Evolutionary conservation across 64 coral and sea anemone species (phyloP).

Genomic region (Stichodactyla helianthus): DNA sequence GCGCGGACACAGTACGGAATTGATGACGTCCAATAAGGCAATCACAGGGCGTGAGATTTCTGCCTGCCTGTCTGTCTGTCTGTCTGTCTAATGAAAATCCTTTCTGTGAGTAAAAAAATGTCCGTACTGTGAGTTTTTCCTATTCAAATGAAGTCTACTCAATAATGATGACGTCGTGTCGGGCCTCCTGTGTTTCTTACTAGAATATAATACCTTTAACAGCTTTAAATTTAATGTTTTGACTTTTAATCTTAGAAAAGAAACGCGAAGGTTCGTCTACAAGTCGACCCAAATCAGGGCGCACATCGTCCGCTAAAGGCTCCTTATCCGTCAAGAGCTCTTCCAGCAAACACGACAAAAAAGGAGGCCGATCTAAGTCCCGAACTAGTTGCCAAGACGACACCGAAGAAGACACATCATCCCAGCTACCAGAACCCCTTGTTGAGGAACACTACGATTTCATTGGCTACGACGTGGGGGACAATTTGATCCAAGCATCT

Average conservation of each 20-base stretch:
- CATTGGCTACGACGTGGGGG: conserved; percentile 93
- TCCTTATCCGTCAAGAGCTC: conserved; percentile 66
- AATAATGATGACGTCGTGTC: too few relatives aligned
- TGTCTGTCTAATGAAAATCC: too few relatives aligned
- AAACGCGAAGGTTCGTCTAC: conserved; percentile 74
- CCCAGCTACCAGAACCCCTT: conserved; percentile 15
- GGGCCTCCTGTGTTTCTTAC: too few relatives aligned
- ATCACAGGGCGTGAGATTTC: too few relatives aligned
- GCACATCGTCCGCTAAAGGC: conserved; percentile 67
- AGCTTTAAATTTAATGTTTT: neutral
- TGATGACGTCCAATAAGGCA: too few relatives aligned
- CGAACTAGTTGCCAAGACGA: conserved; percentile 45
- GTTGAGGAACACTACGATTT: conserved; percentile 64
- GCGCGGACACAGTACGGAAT: too few relatives aligned
- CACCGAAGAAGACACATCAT: conserved; percentile 32
- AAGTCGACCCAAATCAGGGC: conserved; percentile 58
- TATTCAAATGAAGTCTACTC: too few relatives aligned
- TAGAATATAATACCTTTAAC: too few relatives aligned
- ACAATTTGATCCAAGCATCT: conserved; percentile 84
- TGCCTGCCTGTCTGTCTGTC: too few relatives aligned
- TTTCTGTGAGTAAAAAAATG: too few relatives aligned
- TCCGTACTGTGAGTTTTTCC: too few relatives aligned
- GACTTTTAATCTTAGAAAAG: conserved; percentile 43
- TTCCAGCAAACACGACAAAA: conserved; percentile 53
- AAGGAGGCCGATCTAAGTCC: conserved; percentile 45